These are phyloP conservation scores for Cyphomyrmex costatus DNA, from an alignment of 1,140 invertebrate species.

Conservation along the genomic window DNA sequence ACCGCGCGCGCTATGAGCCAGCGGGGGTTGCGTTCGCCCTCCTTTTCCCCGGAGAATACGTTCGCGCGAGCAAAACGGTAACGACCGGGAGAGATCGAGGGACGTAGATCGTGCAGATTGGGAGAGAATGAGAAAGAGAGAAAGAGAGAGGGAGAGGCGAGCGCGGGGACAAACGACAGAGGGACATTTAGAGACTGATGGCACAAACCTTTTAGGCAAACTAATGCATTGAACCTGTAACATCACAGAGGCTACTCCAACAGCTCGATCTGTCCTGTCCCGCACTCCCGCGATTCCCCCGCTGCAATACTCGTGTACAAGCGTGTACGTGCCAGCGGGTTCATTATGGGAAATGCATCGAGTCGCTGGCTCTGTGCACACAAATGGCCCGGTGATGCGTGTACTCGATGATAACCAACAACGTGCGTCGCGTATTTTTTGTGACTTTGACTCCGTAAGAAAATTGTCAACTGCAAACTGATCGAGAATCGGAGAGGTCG, in stretches of 20 bases:
- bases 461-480: background rate
- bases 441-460: background rate
- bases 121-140: constrained; percentile 40
- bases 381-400: constrained; percentile 12
- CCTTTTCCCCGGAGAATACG: constrained; percentile 67
- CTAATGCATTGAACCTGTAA: constrained; percentile 80
- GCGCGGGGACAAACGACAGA: constrained; percentile 57
- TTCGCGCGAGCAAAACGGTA: constrained; percentile 63
- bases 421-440: background rate
- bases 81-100: constrained; percentile 65
- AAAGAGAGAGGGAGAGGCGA: constrained; percentile 20
- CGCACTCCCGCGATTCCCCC: background rate
- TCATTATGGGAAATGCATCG: constrained; percentile 63
- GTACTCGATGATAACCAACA: constrained; percentile 34
- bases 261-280: constrained; percentile 56
- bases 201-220: constrained; percentile 83
- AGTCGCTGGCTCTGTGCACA: background rate
- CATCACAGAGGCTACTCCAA: constrained; percentile 69
- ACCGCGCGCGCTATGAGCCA: background rate
- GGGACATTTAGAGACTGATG: constrained; percentile 82
- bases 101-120: constrained; percentile 35
- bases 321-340: constrained; percentile 56
- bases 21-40: constrained; percentile 64
- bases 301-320: constrained; percentile 19
- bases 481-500: background rate